Base-by-base conservation (phyloP, 2,113 vertebrate species). In the Psilopogon haemacephalus region DNA sequence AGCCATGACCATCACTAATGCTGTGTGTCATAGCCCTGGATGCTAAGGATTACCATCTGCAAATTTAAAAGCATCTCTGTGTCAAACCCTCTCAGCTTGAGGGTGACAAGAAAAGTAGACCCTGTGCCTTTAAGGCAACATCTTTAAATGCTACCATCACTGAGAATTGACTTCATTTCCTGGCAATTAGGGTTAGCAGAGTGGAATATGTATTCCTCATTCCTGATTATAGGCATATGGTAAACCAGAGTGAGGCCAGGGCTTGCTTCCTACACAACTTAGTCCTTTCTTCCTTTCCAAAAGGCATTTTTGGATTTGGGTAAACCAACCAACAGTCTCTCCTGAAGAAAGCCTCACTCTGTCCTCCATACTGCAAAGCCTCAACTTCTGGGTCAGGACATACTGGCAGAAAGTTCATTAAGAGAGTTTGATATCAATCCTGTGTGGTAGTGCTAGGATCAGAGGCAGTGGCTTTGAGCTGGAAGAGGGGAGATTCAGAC, bases 121-220 rank as follows among this genome's bases (percentile, higher is more conserved):
- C 70, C 74, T 86, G 67, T 84, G 89, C 88, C 88, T 93, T 94
- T 92, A 86, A 96, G 90, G 92, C 86, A 93, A 58, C 65, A 69
- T 81, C 80, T 90, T 78, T 75, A 65, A 90, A 52, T 28, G 62
- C 40, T 54, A 54, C 91, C 63, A 87, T 95, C 95, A 76, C 14
- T 71, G 44, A 87, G 89, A 67, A 70, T 23, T 63, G 86, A 76
- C 92, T 93, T 93, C 44, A 79, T 68, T 64, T 38, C 55, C 50
- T 52, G 59, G 77, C 82, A 89, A 92, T 86, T 82, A 69, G 0
- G 6, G 67, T 44, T 60, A 93, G 70, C 67, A 55, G 15, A 19
- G 67, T 67, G n/a, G 55, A 95, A 87, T 62, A 28, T 46, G 67
- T 65, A 4, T 62, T 85, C 54, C 73, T 33, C 44, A 27, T 62